Base-by-base conservation (phyloP, 2,888 invertebrate genomes). In the Chymomyza amoena region DNA sequence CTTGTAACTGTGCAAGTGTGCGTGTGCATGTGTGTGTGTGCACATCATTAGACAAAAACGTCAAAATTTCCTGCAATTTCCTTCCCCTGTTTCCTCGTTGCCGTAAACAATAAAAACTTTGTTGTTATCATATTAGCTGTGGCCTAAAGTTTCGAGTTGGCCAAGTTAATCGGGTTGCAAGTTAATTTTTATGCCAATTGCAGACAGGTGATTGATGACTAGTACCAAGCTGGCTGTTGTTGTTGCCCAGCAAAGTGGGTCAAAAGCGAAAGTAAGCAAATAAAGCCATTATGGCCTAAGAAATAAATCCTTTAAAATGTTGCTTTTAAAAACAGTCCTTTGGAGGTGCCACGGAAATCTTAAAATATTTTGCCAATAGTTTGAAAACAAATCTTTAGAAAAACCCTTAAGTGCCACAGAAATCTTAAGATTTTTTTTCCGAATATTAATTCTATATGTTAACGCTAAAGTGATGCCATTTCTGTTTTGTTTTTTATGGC, bases 101-200 rank as follows among this genome's bases (percentile, higher is more conserved):
- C 15, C 39, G 36, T 18, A 18, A 32, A 61, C 39, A 61, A 54
- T 18, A 16, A 7, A 54, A 20, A 39, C 45, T 50, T 28, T 51
- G 62, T 51, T 32, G 28, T 18, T 25, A 64, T 57, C 56, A 60
- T 61, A 66, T 66, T 66, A 66, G 61, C 50, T 60, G 60, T 52
- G 60, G 56, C 28, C 20, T 13, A 57, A 57, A 54, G 54, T 54
- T 54, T n/a, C 15, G 57, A 25, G 20, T 16, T 18, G 52, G 16
- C 52, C 16, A 54, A 54, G 52, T 54, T 54, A 54, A 54, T 16
- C 52, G 52, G 16, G 18, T 10, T 18, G 52, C 52, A 16, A 18
- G 52, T 18, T 54, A 54, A 54, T 54, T 54, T 54, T 18, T 9
- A 54, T 54, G 52, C 52, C 52, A 54, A 54, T 54, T 54, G 16